Conservation (phyloP, 2,888 invertebrate species). For the Alentia gelatinosa region DNA sequence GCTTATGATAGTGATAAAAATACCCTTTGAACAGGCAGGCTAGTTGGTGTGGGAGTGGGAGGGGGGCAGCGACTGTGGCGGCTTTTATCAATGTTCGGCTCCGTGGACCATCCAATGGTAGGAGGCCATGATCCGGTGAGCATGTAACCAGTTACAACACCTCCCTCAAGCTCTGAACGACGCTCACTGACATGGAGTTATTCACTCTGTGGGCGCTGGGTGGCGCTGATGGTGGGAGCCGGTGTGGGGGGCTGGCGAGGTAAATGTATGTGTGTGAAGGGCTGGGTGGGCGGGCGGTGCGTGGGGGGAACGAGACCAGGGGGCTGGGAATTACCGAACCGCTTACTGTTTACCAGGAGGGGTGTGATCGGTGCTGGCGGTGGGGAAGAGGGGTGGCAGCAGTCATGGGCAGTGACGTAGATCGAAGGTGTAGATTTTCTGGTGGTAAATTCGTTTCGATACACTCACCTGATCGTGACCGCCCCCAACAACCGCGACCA, state of each 20-base stretch:
- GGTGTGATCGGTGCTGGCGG: neutral
- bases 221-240: neutral
- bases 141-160: neutral
- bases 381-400: neutral
- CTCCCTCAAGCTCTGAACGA: neutral
- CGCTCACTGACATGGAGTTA: neutral
- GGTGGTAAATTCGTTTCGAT: neutral
- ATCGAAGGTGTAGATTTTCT: neutral
- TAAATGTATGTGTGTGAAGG: neutral
- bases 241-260: neutral
- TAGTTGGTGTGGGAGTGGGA: neutral
- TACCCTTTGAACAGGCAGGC: too few species aligned
- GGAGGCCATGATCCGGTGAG: neutral
- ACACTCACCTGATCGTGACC: neutral
- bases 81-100: neutral
- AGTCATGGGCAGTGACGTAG: conserved; percentile 41
- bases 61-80: neutral
- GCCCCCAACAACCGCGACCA: neutral
- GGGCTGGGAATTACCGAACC: neutral
- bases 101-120: neutral
- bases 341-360: too few species aligned
- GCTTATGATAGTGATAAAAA: too few species aligned
- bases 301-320: neutral
- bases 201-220: neutral
- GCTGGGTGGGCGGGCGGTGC: neutral